Conservation (phyloP, 2,113 vertebrate genomes). For the Pimephales promelas region DNA sequence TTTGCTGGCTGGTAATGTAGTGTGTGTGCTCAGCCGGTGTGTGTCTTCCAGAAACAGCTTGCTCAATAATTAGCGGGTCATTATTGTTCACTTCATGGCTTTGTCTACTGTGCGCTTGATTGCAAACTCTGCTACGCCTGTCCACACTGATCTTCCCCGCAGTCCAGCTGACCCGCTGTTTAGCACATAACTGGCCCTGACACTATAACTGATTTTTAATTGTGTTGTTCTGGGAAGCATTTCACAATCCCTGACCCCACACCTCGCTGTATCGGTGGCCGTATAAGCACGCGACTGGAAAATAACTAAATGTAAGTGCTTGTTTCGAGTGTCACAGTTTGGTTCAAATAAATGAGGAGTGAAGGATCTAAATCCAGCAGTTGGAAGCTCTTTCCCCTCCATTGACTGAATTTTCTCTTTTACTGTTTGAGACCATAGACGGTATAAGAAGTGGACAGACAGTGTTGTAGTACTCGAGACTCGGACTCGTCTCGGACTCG, state of each 20-base stretch:
- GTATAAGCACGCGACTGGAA: background rate
- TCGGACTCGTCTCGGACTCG: too few species aligned
- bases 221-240: slow-evolving; percentile 25
- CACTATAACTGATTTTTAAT: slow-evolving; percentile 28
- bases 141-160: slow-evolving; percentile 44
- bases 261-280: background rate
- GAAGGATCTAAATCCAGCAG: too few species aligned
- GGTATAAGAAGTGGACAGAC: too few species aligned
- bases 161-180: slow-evolving; percentile 22
- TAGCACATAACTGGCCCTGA: slow-evolving; percentile 36
- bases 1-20: slow-evolving; percentile 51
- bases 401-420: too few species aligned
- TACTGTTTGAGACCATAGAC: too few species aligned
- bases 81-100: slow-evolving; percentile 56
- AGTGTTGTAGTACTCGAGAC: too few species aligned
- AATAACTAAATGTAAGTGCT: background rate
- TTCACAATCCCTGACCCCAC: slow-evolving; percentile 11
- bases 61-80: slow-evolving; percentile 60
- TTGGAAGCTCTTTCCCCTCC: too few species aligned
- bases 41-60: slow-evolving; percentile 53
- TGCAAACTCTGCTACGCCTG: slow-evolving; percentile 51
- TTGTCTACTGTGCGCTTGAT: slow-evolving; percentile 56
- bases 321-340: background rate
- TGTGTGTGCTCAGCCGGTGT: slow-evolving; percentile 37
- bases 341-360: too few species aligned